These are phyloP conservation scores for Desoria tigrina DNA, from an alignment of 2,888 invertebrate species.

Conservation along the genomic window DNA sequence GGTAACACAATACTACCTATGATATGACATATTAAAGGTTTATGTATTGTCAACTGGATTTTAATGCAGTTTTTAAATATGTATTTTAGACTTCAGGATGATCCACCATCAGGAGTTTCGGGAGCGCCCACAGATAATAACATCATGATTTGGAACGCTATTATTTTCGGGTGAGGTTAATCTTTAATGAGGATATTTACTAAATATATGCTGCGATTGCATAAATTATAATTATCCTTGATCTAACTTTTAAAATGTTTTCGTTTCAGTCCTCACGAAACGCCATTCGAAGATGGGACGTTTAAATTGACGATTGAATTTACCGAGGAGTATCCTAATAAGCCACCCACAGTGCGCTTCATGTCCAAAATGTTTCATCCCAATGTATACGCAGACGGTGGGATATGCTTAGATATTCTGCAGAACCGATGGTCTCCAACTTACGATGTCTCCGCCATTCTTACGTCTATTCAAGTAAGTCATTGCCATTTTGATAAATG, in stretches of 20 bases:
- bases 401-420: conserved; percentile 98
- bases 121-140: conserved; percentile 99
- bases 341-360: conserved; percentile 98
- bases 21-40: no score
- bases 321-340: conserved; percentile 99
- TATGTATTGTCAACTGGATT: neutral
- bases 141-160: conserved; percentile 99
- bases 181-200: no score
- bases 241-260: no score
- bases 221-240: no score
- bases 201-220: no score
- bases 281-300: conserved; percentile 86
- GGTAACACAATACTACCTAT: no score
- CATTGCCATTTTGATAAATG: no score
- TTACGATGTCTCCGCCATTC: conserved; percentile 97
- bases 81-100: no score
- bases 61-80: no score
- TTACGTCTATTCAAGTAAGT: conserved; percentile 99
- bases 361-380: conserved; percentile 99
- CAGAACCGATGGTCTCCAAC: conserved; percentile 99
- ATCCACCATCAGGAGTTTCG: conserved; percentile 94
- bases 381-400: conserved; percentile 99
- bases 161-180: conserved; percentile 99
- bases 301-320: conserved; percentile 99
- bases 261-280: conserved; percentile 97